A percentile compares a stretch with the other conserved stretches of the same genome.
Conservation (phyloP, 2,888 invertebrate genomes). For the Melolontha melolontha region DNA sequence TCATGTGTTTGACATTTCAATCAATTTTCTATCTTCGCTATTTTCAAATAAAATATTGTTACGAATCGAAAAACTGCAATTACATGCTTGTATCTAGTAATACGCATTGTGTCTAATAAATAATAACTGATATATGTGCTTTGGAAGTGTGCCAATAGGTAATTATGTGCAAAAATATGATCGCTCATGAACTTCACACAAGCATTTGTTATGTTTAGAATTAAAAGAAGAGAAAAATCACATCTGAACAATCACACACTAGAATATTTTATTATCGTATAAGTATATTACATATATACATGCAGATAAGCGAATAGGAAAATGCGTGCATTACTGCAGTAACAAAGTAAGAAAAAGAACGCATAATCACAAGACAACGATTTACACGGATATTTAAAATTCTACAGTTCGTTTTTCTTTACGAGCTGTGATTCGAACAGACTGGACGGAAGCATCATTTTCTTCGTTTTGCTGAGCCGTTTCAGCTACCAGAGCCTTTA, state of each 20-base stretch:
- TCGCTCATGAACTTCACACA: background rate
- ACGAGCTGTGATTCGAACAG: constrained; percentile 53
- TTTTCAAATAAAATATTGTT: too few species aligned
- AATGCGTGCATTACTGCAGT: constrained; percentile 39
- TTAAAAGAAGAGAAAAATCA: constrained; percentile 16
- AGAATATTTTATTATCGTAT: constrained; percentile 41
- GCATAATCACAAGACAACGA: constrained; percentile 40
- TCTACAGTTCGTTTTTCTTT: constrained; percentile 54
- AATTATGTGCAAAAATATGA: too few species aligned
- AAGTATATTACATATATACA: constrained; percentile 45
- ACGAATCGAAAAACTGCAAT: too few species aligned
- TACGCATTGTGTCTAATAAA: too few species aligned
- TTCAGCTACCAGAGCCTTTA: constrained; percentile 77
- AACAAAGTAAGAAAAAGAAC: constrained; percentile 38
- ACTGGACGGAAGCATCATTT: constrained; percentile 48
- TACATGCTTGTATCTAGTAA: too few species aligned
- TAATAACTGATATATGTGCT: too few species aligned
- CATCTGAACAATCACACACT: constrained; percentile 41
- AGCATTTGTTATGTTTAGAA: constrained; percentile 3
- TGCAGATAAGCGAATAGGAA: constrained; percentile 43
- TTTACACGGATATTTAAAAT: constrained; percentile 37
- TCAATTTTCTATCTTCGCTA: too few species aligned
- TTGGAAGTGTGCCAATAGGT: too few species aligned
- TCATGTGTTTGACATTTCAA: too few species aligned
- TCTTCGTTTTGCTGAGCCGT: constrained; percentile 66